phyloP scores from a whole-genome alignment of 2,113 vertebrate species.

The Todiramphus saurophagus region DNA sequence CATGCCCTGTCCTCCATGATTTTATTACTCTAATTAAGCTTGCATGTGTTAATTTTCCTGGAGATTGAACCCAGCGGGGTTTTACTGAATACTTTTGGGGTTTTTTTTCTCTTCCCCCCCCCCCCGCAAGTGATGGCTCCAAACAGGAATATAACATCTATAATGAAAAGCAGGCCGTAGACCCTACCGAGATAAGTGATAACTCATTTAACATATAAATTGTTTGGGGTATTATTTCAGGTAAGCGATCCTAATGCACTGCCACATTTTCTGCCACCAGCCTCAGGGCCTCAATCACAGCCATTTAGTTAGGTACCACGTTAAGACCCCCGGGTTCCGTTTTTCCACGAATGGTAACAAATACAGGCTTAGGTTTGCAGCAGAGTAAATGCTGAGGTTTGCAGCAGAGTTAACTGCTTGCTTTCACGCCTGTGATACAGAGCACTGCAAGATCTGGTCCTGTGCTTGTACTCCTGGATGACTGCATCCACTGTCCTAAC shows the following conservation, averaged over 20 bases:
- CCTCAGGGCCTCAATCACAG: not conserved
- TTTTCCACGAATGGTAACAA: not conserved
- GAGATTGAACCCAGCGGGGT: not conserved
- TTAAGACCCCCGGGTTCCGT: not conserved
- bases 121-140: not conserved
- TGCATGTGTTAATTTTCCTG: not conserved
- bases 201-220: not conserved
- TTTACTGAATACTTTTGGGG: not conserved
- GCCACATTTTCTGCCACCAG: not conserved
- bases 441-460: not conserved
- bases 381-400: not conserved
- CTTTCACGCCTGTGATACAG: fast-evolving
- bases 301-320: not conserved
- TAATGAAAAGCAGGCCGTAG: not conserved
- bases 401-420: not conserved
- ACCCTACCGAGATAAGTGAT: not conserved
- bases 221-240: not conserved
- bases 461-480: not conserved
- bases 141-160: not conserved
- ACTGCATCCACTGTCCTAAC: not conserved
- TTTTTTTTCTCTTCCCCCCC: too few relatives aligned
- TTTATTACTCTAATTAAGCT: not conserved
- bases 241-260: not conserved
- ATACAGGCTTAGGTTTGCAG: not conserved
- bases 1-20: not conserved